Evolutionary conservation across 2,113 vertebrate genomes (phyloP).

Genomic region (Grantiella picta): DNA sequence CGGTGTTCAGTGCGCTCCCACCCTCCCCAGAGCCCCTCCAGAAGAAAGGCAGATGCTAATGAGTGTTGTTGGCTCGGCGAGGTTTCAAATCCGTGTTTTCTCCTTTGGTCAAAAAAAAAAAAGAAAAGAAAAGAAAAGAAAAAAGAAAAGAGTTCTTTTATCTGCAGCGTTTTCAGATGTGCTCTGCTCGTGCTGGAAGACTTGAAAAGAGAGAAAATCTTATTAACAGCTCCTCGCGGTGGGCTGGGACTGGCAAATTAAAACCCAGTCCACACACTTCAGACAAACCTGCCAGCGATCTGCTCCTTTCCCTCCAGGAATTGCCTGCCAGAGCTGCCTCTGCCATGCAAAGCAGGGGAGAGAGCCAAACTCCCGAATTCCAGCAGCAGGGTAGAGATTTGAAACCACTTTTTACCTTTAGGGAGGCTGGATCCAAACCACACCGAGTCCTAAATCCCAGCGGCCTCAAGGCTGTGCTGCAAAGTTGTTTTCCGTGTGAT

Average conservation of each 20-base stretch:
- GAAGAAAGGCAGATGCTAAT: constrained; percentile 45
- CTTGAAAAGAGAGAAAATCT: constrained; percentile 39
- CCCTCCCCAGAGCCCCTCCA: neutral
- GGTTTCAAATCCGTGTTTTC: constrained; percentile 15
- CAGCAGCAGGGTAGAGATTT: neutral
- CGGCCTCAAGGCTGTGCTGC: neutral
- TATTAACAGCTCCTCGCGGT: neutral
- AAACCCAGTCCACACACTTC: neutral
- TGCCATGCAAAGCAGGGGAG: neutral
- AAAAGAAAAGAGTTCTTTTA: constrained; percentile 30
- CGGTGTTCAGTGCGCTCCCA: neutral
- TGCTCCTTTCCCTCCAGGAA: neutral
- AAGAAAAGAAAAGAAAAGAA: neutral
- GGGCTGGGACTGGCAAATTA: neutral
- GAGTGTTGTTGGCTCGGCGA: neutral
- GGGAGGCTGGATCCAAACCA: neutral
- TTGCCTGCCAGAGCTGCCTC: neutral
- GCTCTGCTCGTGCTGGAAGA: constrained; percentile 23
- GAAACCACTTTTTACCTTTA: neutral
- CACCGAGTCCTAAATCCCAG: neutral
- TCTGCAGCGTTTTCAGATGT: constrained; percentile 23
- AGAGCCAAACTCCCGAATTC: neutral
- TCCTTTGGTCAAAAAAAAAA: neutral
- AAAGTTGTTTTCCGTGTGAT: neutral
- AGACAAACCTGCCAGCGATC: neutral